Percentiles rank a stretch among this genome's conserved stretches.
Evolutionary conservation across 2,113 vertebrate species (phyloP).

Genomic region (Callorhinus ursinus): DNA sequence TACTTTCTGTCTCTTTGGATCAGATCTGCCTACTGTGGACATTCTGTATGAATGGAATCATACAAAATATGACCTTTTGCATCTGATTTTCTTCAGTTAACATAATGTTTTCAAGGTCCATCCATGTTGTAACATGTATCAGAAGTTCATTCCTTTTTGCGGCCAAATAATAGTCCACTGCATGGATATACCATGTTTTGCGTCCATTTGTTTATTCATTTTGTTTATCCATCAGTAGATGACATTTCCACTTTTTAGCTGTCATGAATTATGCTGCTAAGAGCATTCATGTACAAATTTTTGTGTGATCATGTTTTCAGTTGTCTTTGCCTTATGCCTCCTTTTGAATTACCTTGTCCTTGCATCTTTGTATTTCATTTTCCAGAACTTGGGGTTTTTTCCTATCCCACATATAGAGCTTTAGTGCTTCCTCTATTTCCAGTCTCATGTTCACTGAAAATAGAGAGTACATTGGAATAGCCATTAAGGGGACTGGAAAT

Average conservation of each 20-base stretch:
- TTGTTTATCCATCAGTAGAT: background rate
- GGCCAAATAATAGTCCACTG: background rate
- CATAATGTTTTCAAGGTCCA: constrained; percentile 18
- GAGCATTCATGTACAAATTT: background rate
- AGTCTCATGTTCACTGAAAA: background rate
- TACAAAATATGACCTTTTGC: background rate
- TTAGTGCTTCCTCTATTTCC: background rate
- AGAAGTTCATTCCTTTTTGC: constrained; percentile 39
- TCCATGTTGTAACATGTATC: background rate
- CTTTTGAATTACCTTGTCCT: background rate
- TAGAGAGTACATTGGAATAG: background rate
- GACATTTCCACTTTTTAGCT: background rate
- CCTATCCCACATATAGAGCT: background rate
- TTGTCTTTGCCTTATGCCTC: background rate
- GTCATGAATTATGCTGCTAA: background rate
- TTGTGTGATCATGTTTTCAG: background rate
- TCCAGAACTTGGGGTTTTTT: background rate
- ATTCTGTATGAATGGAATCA: background rate
- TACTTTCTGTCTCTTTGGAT: background rate
- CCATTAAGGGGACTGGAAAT: background rate
- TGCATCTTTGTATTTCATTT: constrained; percentile 20
- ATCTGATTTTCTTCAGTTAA: background rate
- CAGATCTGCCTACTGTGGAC: background rate
- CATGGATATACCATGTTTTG: constrained; percentile 10
- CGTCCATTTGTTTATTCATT: background rate